phyloP scores from a whole-genome alignment of 2,797 vertebrate genomes.

The Sebastes iracundus region DNA sequence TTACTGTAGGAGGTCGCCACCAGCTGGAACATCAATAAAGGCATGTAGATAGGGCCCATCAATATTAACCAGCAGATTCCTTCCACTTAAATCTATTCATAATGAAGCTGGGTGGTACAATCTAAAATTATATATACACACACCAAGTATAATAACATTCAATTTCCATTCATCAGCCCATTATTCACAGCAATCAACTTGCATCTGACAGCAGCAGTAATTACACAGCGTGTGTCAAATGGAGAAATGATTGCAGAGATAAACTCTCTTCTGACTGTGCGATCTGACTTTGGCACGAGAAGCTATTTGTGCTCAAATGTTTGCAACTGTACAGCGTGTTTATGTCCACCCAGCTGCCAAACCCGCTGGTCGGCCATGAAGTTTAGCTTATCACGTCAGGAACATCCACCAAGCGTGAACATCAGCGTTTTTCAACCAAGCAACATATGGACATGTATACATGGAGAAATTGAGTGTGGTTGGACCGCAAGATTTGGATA shows the following conservation, averaged over 20 bases:
- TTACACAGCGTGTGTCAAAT: constrained; percentile 2
- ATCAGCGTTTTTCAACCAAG: not conserved
- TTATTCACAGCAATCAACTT: not conserved
- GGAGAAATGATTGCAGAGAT: constrained; percentile 1
- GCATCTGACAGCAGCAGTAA: not conserved
- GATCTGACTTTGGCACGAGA: not conserved
- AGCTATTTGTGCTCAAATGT: constrained; percentile 18
- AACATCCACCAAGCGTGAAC: constrained; percentile 2
- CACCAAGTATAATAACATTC: not conserved
- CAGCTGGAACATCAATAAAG: not conserved
- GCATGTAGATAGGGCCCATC: not conserved
- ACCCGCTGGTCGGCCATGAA: not conserved
- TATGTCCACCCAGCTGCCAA: constrained; percentile 2
- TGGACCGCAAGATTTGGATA: not conserved
- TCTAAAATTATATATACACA: not conserved
- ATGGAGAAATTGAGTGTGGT: not conserved
- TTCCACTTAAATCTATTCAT: not conserved
- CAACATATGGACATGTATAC: not conserved
- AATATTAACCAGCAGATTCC: constrained; percentile 5
- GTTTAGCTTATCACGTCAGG: constrained; percentile 11
- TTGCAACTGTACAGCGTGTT: constrained; percentile 2
- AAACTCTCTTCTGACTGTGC: not conserved
- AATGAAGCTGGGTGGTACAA: not conserved
- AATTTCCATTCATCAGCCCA: not conserved
- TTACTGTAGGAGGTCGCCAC: not conserved